Evolutionary conservation across 1,140 invertebrate species (phyloP), one percentile per base, ranked within the genome.

Genomic region (Bombus picipes): DNA sequence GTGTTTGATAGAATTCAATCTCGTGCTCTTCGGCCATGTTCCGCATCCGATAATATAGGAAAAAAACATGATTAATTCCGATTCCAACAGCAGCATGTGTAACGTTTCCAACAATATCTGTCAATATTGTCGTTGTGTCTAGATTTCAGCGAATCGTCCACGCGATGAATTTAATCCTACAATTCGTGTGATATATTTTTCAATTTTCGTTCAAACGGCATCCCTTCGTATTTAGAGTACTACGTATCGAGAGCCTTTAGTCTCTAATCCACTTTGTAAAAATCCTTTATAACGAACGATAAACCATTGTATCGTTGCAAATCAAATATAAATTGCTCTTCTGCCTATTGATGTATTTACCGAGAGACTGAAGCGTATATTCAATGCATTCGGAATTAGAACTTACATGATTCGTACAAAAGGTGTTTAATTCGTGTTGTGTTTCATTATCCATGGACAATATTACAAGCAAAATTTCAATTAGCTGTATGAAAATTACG

Each of bases 1-100:
- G 8, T 41, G 41, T 79, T 68, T 79, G 39, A 68, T 68, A 65
- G 62, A 68, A 79, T 68, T 79, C 41, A 79, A 79, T 79, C 62
- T 79, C 77, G 62, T 39, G 28, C 39, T 75, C 59, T 32, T 15
- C 39, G 8, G 13, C 39, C 28, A n/a, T 41, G 28, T 32, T 47
- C 41, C 8, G n/a, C 25, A 22, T 47, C 37, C 65, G 9, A 80
- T 68, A 68, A 68, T 80, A 41, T 22, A 47, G 41, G 57, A 18
- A 37, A 32, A 80, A 70, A 80, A 53, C 41, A 34, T 22, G 41
- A 80, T 80, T 70, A 80, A 80, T 80, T 68, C 43, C 32, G 65
- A 22, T 68, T 25, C 9, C 41, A 32, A 22, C 10, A 18, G 25
- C 13, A 8, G 18, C 37, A 65, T 39, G 9, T 65, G 32, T 70